A percentile compares a stretch with the other conserved stretches of the same genome.
Conservation (phyloP, 2,113 vertebrate species). For the Tetraodon nigroviridis region DNA sequence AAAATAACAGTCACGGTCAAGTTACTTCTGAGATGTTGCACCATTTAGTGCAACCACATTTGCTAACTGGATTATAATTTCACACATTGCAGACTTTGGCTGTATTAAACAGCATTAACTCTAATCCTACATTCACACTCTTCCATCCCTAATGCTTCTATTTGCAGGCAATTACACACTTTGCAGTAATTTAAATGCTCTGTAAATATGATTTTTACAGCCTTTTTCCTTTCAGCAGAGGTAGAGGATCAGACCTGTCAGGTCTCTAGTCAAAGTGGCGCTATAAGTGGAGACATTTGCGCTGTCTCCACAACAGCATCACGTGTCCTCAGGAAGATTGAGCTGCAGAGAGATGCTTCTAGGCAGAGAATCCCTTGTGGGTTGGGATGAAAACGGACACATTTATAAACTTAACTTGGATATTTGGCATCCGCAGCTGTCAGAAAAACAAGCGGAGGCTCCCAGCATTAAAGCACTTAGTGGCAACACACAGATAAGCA, state of each 20-base stretch:
- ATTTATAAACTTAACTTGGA: constrained; percentile 9
- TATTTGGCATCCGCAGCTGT: constrained; percentile 20
- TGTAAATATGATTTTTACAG: no score
- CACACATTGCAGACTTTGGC: constrained; percentile 55
- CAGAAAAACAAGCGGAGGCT: constrained; percentile 31
- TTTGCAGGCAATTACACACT: constrained; percentile 6
- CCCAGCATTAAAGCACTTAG: constrained; percentile 34
- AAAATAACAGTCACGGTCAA: constrained; percentile 33
- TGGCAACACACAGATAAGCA: constrained; percentile 27
- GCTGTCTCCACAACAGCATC: no score
- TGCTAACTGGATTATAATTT: constrained; percentile 67
- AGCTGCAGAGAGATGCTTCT: constrained; percentile 20
- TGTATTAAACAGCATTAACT: constrained; percentile 55
- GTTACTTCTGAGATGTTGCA: constrained; percentile 7
- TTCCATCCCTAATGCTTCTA: constrained; percentile 6
- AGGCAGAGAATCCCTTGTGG: constrained; percentile 3
- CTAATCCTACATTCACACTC: constrained; percentile 57
- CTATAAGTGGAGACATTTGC: no score
- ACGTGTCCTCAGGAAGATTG: neutral
- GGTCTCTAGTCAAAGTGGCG: no score
- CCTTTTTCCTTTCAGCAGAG: no score
- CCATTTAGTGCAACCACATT: constrained; percentile 27
- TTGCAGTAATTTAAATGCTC: constrained; percentile 7
- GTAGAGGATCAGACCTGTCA: no score
- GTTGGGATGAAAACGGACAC: neutral